Percentiles rank a stretch among this genome's conserved stretches.
Evolutionary conservation across 2,888 invertebrate genomes (phyloP).

Genomic region (Clitarchus hookeri): DNA sequence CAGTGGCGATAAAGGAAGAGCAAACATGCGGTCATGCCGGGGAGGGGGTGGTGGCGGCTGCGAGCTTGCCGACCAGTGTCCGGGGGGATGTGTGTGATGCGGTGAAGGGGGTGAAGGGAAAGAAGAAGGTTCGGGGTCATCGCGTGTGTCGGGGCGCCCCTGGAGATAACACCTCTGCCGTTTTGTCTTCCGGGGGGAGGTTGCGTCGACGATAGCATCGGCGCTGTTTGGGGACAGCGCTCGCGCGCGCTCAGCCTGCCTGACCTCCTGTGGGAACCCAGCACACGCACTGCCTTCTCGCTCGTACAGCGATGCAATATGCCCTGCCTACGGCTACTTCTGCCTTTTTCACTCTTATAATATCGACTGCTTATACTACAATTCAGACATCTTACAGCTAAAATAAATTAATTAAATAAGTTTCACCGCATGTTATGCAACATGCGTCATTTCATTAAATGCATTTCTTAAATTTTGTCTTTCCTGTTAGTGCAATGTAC

Average conservation of each 20-base stretch:
- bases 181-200: not conserved
- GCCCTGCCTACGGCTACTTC: not conserved
- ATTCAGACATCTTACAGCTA: too few species aligned
- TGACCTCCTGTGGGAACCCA: not conserved
- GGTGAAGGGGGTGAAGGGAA: not conserved
- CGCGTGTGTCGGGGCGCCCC: conserved; percentile 1
- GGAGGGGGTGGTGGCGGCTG: not conserved
- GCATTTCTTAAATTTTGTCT: too few species aligned
- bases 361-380: too few species aligned
- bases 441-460: too few species aligned
- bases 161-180: conserved; percentile 14
- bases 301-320: not conserved
- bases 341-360: too few species aligned
- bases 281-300: not conserved
- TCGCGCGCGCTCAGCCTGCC: too few species aligned
- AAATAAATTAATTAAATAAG: too few species aligned
- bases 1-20: not conserved
- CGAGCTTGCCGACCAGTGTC: not conserved
- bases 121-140: not conserved
- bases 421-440: too few species aligned
- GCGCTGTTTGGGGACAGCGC: not conserved
- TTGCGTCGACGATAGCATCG: not conserved
- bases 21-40: too few species aligned
- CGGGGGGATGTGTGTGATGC: too few species aligned
- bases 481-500: too few species aligned